Conservation (phyloP, 2,888 invertebrate species). For the Drosophila neonasuta region DNA sequence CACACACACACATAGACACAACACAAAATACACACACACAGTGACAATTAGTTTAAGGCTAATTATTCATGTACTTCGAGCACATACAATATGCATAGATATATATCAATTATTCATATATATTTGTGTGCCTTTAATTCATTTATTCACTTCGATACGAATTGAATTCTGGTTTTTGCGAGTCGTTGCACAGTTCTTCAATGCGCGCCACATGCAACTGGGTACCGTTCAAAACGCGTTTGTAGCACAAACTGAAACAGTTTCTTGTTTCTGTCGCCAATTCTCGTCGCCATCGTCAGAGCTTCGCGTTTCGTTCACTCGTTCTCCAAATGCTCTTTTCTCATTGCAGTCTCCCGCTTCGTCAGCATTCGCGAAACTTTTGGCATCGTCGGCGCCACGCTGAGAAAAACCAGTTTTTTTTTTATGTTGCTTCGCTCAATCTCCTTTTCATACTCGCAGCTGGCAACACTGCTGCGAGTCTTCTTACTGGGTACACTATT, state of each 20-base stretch:
- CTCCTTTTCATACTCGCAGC: slow-evolving; percentile 20
- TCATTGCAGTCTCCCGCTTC: background rate
- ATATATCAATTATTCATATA: slow-evolving; percentile 7
- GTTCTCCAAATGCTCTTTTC: slow-evolving; percentile 23
- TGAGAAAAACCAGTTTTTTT: slow-evolving; percentile 51
- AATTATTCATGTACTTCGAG: slow-evolving; percentile 33
- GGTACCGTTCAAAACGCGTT: slow-evolving; percentile 77
- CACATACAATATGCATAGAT: slow-evolving; percentile 1
- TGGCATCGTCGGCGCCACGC: slow-evolving; percentile 14
- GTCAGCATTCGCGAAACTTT: slow-evolving; percentile 8
- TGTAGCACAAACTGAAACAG: slow-evolving; percentile 79
- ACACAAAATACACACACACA: slow-evolving; percentile 15
- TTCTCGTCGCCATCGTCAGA: slow-evolving; percentile 7
- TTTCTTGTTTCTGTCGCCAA: slow-evolving; percentile 48
- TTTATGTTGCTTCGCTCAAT: background rate
- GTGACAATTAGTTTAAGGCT: slow-evolving; percentile 18
- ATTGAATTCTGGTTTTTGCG: slow-evolving; percentile 45
- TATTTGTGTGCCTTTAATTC: background rate
- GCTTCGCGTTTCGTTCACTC: slow-evolving; percentile 12
- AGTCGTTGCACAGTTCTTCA: slow-evolving; percentile 1
- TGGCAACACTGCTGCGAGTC: slow-evolving; percentile 53
- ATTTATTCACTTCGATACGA: slow-evolving; percentile 22
- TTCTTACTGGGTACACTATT: slow-evolving; percentile 47
- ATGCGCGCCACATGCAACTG: slow-evolving; percentile 58
- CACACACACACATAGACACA: slow-evolving; percentile 4